Conservation (phyloP, 2,113 vertebrate species). For the Rhinopithecus roxellana region DNA sequence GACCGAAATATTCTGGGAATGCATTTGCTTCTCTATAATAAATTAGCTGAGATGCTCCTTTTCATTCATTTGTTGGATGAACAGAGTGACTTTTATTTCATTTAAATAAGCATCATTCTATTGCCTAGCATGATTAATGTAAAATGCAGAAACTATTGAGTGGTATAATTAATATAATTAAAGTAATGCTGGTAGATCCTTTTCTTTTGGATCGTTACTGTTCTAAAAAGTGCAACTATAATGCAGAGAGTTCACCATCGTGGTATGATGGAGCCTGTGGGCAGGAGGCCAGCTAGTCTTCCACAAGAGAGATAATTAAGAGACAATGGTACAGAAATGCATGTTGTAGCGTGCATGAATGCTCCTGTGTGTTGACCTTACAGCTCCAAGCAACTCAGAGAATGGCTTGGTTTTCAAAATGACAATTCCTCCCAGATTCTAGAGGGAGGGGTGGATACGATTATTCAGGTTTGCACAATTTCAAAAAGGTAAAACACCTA, state of each 20-base stretch:
- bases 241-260: slow-evolving; percentile 71
- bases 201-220: slow-evolving; percentile 71
- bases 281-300: slow-evolving; percentile 72
- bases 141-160: slow-evolving; percentile 65
- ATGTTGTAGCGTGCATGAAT: slow-evolving; percentile 24
- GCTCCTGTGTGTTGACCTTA: slow-evolving; percentile 73
- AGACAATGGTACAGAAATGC: slow-evolving; percentile 3
- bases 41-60: slow-evolving; percentile 24
- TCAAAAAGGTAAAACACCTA: neutral
- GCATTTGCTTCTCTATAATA: slow-evolving; percentile 21
- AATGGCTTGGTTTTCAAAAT: slow-evolving; percentile 72
- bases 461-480: neutral
- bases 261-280: slow-evolving; percentile 76
- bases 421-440: slow-evolving; percentile 67
- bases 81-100: slow-evolving; percentile 40
- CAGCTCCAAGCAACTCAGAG: slow-evolving; percentile 57
- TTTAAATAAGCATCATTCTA: slow-evolving; percentile 35
- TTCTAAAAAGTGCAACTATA: slow-evolving; percentile 53
- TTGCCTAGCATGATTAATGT: slow-evolving; percentile 31
- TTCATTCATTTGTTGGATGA: slow-evolving; percentile 13
- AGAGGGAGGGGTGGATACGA: slow-evolving; percentile 14
- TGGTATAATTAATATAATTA: slow-evolving; percentile 45
- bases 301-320: slow-evolving; percentile 82
- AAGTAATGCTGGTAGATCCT: neutral
- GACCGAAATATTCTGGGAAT: slow-evolving; percentile 36